phyloP scores from a whole-genome alignment of 1,140 invertebrate genomes.

The Nephila pilipes region DNA sequence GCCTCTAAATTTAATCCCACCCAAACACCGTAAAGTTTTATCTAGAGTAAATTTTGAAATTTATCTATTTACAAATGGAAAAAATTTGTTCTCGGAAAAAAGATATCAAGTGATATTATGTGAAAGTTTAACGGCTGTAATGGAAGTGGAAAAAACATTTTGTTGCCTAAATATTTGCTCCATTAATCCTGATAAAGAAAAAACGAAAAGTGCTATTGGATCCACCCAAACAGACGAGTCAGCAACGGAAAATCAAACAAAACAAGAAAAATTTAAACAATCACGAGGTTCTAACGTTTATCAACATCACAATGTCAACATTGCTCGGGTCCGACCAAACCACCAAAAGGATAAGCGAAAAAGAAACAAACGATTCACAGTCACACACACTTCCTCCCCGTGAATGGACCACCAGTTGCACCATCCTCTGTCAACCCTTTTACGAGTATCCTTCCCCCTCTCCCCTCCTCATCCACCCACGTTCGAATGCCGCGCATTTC shows the following conservation, averaged over 20 bases:
- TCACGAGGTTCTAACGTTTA: neutral
- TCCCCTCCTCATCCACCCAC: constrained; percentile 14
- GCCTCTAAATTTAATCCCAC: too few relatives aligned
- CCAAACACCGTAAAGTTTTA: too few relatives aligned
- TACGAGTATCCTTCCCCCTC: neutral
- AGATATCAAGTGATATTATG: too few relatives aligned
- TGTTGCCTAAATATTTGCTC: too few relatives aligned
- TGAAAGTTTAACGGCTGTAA: too few relatives aligned
- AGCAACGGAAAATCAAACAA: neutral
- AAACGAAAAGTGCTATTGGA: neutral
- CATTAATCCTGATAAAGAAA: neutral
- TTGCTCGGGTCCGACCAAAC: neutral
- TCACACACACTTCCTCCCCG: neutral
- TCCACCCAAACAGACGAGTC: neutral
- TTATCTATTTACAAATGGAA: too few relatives aligned
- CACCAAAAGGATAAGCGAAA: neutral
- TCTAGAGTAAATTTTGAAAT: too few relatives aligned
- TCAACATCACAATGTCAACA: constrained; percentile 12
- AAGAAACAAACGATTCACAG: neutral
- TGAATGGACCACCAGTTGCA: constrained; percentile 37
- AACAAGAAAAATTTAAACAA: neutral
- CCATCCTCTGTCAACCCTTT: neutral
- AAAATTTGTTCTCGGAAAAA: too few relatives aligned
- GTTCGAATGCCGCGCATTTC: constrained; percentile 14
- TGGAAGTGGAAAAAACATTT: too few relatives aligned